Percentiles rank a stretch among this genome's conserved stretches.
These are phyloP conservation scores for Actinernus sp. DNA, from an alignment of 92 coral and sea anemone genomes.

Conservation along the genomic window DNA sequence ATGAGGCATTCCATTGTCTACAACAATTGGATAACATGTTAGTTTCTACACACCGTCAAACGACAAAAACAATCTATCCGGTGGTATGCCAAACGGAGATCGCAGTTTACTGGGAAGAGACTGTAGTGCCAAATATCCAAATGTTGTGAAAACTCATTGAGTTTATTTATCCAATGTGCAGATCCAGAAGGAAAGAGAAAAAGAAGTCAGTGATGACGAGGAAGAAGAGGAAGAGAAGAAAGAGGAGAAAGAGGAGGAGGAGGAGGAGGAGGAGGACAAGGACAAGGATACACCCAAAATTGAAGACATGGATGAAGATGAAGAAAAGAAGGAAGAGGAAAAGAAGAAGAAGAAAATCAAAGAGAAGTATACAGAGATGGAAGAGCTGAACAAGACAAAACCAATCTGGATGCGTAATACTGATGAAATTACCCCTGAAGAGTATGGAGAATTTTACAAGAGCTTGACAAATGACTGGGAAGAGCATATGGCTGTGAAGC, in stretches of 20 bases:
- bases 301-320: conserved; percentile 82
- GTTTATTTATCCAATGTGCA: too few relatives aligned
- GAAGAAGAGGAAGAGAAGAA: conserved; percentile 85
- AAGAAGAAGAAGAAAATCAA: conserved; percentile 95
- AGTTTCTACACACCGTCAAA: too few relatives aligned
- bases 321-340: conserved; percentile 74
- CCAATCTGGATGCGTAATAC: conserved; percentile 99
- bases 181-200: conserved; percentile 98
- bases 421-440: conserved; percentile 93
- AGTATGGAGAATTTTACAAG: conserved; percentile 98
- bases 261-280: conserved; percentile 65
- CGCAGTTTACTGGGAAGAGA: too few relatives aligned
- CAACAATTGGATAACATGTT: too few relatives aligned
- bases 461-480: conserved; percentile 99
- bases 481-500: conserved; percentile 98
- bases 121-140: too few relatives aligned
- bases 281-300: conserved; percentile 89
- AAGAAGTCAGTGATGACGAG: conserved; percentile 94
- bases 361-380: conserved; percentile 95
- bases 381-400: conserved; percentile 96
- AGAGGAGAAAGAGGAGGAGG: conserved; percentile 64
- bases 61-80: too few relatives aligned
- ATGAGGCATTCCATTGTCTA: too few relatives aligned
- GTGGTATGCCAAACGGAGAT: too few relatives aligned
- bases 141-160: too few relatives aligned